phyloP scores from a whole-genome alignment of 2,797 vertebrate species.

The Tachyglossus aculeatus region DNA sequence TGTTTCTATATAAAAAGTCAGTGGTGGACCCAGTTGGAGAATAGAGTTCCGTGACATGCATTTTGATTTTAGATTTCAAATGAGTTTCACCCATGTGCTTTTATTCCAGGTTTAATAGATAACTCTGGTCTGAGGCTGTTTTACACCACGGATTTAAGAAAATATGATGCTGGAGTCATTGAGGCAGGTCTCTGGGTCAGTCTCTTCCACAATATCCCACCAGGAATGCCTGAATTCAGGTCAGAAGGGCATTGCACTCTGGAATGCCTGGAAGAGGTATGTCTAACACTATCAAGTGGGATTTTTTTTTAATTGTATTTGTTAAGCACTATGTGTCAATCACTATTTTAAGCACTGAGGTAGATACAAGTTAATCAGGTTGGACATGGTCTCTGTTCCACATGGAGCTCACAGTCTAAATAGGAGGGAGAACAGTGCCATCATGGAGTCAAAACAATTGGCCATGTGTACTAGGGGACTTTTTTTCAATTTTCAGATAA shows the following conservation, averaged over 20 bases:
- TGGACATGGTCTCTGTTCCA: too few relatives aligned
- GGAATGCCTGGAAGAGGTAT: constrained; percentile 88
- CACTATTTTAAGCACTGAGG: too few relatives aligned
- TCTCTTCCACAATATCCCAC: constrained; percentile 88
- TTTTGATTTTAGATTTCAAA: background rate
- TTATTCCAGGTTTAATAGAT: constrained; percentile 79
- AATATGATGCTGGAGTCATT: constrained; percentile 84
- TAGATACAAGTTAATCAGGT: too few relatives aligned
- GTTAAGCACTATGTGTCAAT: too few relatives aligned
- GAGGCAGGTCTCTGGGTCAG: constrained; percentile 90
- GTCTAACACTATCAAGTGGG: background rate
- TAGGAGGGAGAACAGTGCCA: too few relatives aligned
- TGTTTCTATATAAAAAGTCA: constrained; percentile 18
- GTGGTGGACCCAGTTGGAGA: background rate
- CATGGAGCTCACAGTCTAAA: too few relatives aligned
- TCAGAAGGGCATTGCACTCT: constrained; percentile 87
- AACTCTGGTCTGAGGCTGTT: constrained; percentile 84
- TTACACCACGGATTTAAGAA: constrained; percentile 78
- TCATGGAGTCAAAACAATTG: too few relatives aligned
- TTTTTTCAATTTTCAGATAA: too few relatives aligned
- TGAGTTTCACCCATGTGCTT: constrained; percentile 30
- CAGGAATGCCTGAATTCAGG: constrained; percentile 82
- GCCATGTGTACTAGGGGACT: too few relatives aligned
- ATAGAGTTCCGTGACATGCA: background rate
- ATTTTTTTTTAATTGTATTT: background rate